Evolutionary conservation across 2,113 vertebrate genomes (phyloP), one percentile per base, ranked within the genome.

Genomic region (Syngnathus floridae): DNA sequence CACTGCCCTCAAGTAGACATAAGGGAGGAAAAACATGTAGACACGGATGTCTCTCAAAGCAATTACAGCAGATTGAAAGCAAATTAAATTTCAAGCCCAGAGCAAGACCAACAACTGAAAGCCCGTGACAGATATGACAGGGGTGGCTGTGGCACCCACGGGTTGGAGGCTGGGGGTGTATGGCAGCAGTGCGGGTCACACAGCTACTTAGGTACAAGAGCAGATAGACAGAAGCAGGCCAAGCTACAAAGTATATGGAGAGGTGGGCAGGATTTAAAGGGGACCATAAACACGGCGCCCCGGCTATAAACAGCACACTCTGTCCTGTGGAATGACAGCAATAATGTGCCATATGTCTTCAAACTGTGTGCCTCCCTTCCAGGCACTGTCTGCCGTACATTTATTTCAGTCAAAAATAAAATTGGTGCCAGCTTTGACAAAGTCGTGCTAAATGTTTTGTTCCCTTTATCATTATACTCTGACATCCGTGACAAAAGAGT

Each of bases 11-110:
- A 63, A 65, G 71, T 64, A 84, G 71, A 79, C 70, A 65, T 64
- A 82, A 54, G 70, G 78, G 65, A 73, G 74, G 71, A 58, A 81
- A 84, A 87, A 86, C 79, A 86, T 77, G 87, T 78, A 77, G 85
- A 84, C 84, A 85, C 77, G 69, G 82, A 38, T 71, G 70, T 85
- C 88, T 88, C 87, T 90, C 86, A 84, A 89, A 90, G 90, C 87
- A 90, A 90, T 92, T 91, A 91, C 89, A 89, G 79, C 86, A 88
- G 86, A 90, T 86, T 90, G 90, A 89, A 90, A 88, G 82, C 86
- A 90, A 91, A 91, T 91, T 88, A 90, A 91, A 90, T 90, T 86
- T 82, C 81, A 91, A 83, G 88, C 88, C 90, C 86, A 81, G 76
- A 91, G 89, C 86, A 84, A 88, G 68, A 76, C 41, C 60, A 69